Evolutionary conservation across 2,113 vertebrate genomes (phyloP), one percentile per base, ranked within the genome.

Genomic region (Tyrannus savana): DNA sequence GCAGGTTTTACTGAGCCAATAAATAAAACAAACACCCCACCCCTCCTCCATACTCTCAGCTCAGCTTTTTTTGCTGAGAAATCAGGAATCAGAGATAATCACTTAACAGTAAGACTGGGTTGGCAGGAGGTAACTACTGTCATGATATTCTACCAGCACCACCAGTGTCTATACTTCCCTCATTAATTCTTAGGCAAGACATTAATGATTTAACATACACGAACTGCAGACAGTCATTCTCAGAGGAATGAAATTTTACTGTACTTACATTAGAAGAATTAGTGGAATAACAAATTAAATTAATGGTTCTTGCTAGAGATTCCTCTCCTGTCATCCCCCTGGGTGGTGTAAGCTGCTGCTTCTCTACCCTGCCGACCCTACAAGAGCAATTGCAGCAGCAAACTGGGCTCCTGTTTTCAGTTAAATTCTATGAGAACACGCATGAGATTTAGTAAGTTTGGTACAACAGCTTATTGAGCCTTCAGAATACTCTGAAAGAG

Each of bases 401-500:
- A 88, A 56, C 80, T 49, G 77, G 80, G 94, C 49, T 96, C 84
- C 89, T n/a, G 46, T 76, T 94, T 92, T 80, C 95, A 87, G 80
- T 89, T 89, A 91, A 84, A 89, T 96, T 93, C 55, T 42, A 44
- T 11, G 66, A 96, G 93, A 96, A 96, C 81, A 96, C 6, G 3
- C 2, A 2, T 21, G 68, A 86, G 33, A 87, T 89, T 83, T 68
- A 82, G 24, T 52, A 53, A 63, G 86, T 96, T 97, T 97, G 90
- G 97, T 97, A 98, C 96, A 96, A 95, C 55, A 98, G 97, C 96
- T 97, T 97, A 97, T 31, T 87, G 97, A 96, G 91, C 97, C 91
- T 95, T 96, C 94, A 93, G 69, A 97, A 87, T 90, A 95, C 93
- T 95, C 97, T 97, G 97, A 96, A 86, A 92, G 95, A 95, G 69